Base-by-base conservation (phyloP, 92 coral and sea anemone species). In the Paragorgia papillata region DNA sequence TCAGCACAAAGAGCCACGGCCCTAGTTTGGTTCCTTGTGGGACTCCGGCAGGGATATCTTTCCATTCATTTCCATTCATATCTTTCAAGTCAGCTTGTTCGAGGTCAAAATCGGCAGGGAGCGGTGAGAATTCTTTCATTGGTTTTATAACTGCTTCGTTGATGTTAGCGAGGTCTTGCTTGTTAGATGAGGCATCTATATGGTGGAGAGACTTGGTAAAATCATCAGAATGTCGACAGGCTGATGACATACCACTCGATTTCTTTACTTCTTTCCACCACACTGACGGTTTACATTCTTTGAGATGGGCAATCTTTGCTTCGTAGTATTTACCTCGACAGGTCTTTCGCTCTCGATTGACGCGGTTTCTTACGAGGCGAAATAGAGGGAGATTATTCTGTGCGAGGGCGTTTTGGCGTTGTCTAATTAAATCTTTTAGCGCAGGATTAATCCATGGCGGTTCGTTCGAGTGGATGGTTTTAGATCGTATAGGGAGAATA, bases 361-460 rank as follows among this genome's bases (percentile, higher is more conserved):
- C 86, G 31, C 53, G 75, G 53, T 82, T 82, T 28, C 82, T 60
- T 21, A 82, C 24, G 22, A 41, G 33, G 15, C 59, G 80, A 34
- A 60, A 82, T 25, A 26, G 50, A 6, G 82, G 32, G 50, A 62
- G 46, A 63, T 82, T 75, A 30, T 81, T 75, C 21, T 79, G 32
- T 57, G 75, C 75, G 39, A 62, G 49, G 9, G 86, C 85, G 41
- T 64, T 41, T 60, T 75, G 82, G 57, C 82, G 82, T 3, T 56
- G 64, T 56, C 56, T 55, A 31, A 82, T 82, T 15, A 74, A 75
- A 27, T 67, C 54, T 68, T 88, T 88, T 79, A 88, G 76, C 28
- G 67, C 46, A 37, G 87, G 75, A 40, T 77, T 85, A 20, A 79
- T 63, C 88, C 93, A 89, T 25, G 93, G 88, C 39, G 86, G 87